Percentiles rank a stretch among this genome's conserved stretches.
Evolutionary conservation across 2,888 invertebrate species (phyloP).

Genomic region (Rhamphomyia laevipes): DNA sequence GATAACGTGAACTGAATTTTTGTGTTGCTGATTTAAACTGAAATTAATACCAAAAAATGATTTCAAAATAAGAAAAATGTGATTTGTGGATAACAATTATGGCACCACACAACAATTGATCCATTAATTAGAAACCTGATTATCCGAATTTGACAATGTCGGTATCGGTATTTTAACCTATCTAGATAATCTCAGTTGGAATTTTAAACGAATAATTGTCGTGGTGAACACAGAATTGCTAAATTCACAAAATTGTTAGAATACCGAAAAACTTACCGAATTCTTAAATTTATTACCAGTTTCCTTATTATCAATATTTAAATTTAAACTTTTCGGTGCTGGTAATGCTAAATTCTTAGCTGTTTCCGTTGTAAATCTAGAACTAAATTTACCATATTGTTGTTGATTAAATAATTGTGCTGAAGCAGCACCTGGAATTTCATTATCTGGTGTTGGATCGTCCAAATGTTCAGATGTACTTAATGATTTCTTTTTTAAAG

Average conservation of each 20-base stretch:
- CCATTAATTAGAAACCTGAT: too few species aligned
- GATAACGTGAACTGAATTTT: slow-evolving; percentile 20
- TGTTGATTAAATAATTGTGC: slow-evolving; percentile 11
- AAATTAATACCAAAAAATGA: background rate
- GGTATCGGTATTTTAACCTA: too few species aligned
- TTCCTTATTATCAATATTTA: background rate
- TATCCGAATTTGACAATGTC: too few species aligned
- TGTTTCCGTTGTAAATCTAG: slow-evolving; percentile 10
- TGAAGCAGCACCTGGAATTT: slow-evolving; percentile 12
- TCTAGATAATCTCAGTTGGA: too few species aligned
- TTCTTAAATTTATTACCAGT: background rate
- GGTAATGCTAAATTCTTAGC: background rate
- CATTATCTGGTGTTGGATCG: slow-evolving; percentile 8
- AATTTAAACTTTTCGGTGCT: background rate
- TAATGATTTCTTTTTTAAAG: slow-evolving; percentile 4
- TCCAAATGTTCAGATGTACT: too few species aligned
- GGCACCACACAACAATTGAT: too few species aligned
- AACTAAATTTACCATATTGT: slow-evolving; percentile 13
- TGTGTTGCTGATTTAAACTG: slow-evolving; percentile 9
- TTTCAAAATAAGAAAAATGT: slow-evolving; percentile 4
- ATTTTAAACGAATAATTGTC: too few species aligned
- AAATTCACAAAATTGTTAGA: too few species aligned
- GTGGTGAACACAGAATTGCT: too few species aligned
- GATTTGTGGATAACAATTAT: slow-evolving; percentile 4
- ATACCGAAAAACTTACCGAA: background rate